A percentile compares a stretch with the other conserved stretches of the same genome.
Evolutionary conservation across 2,113 vertebrate genomes (phyloP).

Genomic region (Colius striatus): DNA sequence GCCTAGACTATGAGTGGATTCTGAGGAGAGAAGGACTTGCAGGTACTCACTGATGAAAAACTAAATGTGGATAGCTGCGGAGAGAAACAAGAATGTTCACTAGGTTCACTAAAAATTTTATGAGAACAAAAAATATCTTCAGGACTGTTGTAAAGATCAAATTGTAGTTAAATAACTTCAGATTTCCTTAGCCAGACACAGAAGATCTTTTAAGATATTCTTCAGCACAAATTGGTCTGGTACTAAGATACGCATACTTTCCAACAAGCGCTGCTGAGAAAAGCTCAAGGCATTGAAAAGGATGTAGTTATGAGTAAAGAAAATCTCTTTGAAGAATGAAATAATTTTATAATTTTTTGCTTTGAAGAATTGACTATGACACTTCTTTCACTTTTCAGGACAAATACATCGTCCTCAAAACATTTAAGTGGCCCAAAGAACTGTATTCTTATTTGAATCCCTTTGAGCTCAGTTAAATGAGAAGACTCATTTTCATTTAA

Average conservation of each 20-base stretch:
- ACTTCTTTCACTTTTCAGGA: background rate
- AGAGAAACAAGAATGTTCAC: background rate
- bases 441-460: background rate
- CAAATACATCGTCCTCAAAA: background rate
- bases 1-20: too few species aligned
- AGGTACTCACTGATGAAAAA: too few species aligned
- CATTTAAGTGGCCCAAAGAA: background rate
- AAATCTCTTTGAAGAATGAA: background rate
- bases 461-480: background rate
- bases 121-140: background rate
- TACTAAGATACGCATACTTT: background rate
- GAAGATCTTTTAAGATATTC: background rate
- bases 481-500: background rate
- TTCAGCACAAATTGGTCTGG: background rate
- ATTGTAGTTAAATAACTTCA: background rate
- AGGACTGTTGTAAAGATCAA: background rate
- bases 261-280: background rate
- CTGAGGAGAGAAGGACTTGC: too few species aligned
- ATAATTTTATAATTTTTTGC: background rate
- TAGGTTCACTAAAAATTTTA: background rate
- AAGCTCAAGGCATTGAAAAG: background rate
- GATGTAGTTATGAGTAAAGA: background rate
- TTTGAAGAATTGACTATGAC: background rate
- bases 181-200: background rate
- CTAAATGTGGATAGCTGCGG: background rate